Percentiles rank a stretch among this genome's conserved stretches.
These are phyloP conservation scores for Syncerus caffer DNA, from an alignment of 2,797 vertebrate species.

Conservation along the genomic window DNA sequence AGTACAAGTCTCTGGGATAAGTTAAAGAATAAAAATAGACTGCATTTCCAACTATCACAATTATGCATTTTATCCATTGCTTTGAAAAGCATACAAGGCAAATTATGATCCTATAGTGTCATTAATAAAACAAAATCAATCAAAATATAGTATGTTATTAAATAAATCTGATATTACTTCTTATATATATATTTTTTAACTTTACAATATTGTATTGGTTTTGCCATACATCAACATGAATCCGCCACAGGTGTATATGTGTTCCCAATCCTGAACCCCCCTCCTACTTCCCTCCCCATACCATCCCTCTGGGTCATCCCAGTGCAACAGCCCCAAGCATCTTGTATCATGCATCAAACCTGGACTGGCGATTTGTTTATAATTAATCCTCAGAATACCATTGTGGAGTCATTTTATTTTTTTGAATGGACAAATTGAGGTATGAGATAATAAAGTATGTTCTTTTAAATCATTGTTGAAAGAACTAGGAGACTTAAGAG, in stretches of 20 bases:
- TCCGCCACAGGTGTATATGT: too few relatives aligned
- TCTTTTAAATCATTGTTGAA: neutral
- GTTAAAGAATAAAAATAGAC: neutral
- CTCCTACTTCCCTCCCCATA: too few relatives aligned
- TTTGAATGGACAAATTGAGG: conserved; percentile 25
- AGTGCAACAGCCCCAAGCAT: too few relatives aligned
- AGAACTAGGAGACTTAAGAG: neutral
- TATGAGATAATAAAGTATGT: neutral
- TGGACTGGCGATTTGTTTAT: neutral
- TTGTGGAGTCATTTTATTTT: conserved; percentile 13
- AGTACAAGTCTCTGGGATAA: neutral
- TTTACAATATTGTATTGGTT: too few relatives aligned
- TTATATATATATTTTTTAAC: neutral
- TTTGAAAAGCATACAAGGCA: conserved; percentile 36
- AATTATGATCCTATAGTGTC: neutral
- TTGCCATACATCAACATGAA: too few relatives aligned
- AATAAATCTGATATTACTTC: conserved; percentile 40
- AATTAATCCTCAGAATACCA: conserved; percentile 23
- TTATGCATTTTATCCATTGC: neutral
- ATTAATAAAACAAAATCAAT: conserved; percentile 55
- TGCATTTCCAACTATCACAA: conserved; percentile 24
- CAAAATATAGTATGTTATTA: conserved; percentile 32
- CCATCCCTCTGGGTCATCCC: too few relatives aligned
- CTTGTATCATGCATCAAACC: too few relatives aligned
- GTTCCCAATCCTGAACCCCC: too few relatives aligned